Percentiles rank a stretch among this genome's conserved stretches.
phyloP scores from a whole-genome alignment of 2,888 invertebrate genomes.

The Netelia virgata region DNA sequence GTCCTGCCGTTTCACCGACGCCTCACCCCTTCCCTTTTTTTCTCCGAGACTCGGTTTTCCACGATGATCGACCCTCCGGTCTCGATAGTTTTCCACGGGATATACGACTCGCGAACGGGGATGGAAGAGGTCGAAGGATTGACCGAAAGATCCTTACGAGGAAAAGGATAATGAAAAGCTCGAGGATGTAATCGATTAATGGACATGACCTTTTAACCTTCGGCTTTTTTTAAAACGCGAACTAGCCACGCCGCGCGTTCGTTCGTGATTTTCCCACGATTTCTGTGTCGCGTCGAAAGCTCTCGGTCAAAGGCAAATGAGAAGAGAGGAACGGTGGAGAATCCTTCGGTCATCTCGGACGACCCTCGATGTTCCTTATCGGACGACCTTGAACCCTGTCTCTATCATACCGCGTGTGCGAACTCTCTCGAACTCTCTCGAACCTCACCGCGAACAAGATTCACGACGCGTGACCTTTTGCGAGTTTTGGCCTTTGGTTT shows the following conservation, averaged over 20 bases:
- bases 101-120: no score
- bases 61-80: no score
- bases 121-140: no score
- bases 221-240: neutral
- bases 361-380: neutral
- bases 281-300: neutral
- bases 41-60: no score
- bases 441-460: neutral
- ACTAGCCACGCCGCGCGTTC: no score
- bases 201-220: no score
- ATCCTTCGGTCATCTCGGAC: neutral
- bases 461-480: neutral
- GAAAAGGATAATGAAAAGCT: no score
- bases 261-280: slow-evolving; percentile 8
- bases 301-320: neutral
- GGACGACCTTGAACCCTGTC: neutral
- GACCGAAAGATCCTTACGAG: no score
- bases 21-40: no score
- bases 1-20: neutral
- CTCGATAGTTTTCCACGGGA: no score
- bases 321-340: neutral
- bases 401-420: no score
- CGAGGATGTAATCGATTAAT: no score
- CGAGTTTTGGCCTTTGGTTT: neutral
- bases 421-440: neutral